Evolutionary conservation across 2,797 vertebrate species (phyloP), one percentile per base, ranked within the genome.

Genomic region (Taeniopygia guttata): DNA sequence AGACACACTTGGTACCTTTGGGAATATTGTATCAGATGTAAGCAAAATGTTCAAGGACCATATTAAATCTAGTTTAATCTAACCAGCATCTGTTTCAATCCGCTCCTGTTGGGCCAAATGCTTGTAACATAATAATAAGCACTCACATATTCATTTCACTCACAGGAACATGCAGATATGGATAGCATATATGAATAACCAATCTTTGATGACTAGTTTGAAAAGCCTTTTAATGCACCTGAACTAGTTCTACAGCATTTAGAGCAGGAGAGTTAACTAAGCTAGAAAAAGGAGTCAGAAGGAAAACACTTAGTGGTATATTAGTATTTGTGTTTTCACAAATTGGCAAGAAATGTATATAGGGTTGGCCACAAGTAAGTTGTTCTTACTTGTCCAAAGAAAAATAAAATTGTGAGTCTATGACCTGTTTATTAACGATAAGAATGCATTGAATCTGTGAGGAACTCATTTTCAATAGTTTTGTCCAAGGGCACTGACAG

Each of bases 111-210:
- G 30, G 59, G 16, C 4, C 18, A 64, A 68, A 73, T 54, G 18
- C 9, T 76, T 66, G 13, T 38, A 56, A 29, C 14, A 69, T 6
- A 38, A 13, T 21, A 70, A 34, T n/a, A 63, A 27, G 8, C 7
- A 22, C 36, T 76, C 7, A 7, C 38, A 20, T 16, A n/a, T 15
- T 66, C n/a, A 26, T 36, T 48, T 29, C 19, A 30, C 30, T 69
- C 7, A 3, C 26, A 49, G 27, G 52, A 74, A 36, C 16, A 17
- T 21, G 18, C 10, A 68, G 46, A 38, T n/a, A 16, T 40, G 46
- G 22, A 45, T 40, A 54, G 11, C 4, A 23, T 38, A 42, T 0
- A 0, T 67, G 63, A 40, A 54, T 63, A 74, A 63, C 7, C 1
- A 4, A 6, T 16, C 59, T 86, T 62, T 17, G 5, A 14, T 5